Evolutionary conservation across 64 coral and sea anemone species (phyloP).

Genomic region (Platygyra sinensis): DNA sequence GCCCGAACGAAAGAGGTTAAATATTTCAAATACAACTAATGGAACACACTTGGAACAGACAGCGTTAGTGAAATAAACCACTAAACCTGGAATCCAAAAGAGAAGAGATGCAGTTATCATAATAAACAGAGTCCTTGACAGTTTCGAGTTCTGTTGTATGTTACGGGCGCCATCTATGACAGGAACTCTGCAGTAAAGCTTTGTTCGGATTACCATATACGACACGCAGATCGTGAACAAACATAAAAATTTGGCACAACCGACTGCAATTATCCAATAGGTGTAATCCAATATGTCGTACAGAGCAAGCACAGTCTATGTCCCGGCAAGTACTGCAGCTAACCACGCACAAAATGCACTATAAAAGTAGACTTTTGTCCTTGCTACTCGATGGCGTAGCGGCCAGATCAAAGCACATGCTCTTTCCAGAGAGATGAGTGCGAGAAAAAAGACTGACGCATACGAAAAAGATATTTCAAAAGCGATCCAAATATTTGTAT

Average conservation of each 20-base stretch:
- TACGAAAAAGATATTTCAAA: background rate
- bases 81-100: background rate
- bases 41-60: background rate
- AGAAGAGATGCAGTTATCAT: background rate
- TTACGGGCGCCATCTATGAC: background rate
- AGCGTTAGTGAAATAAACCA: background rate
- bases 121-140: background rate
- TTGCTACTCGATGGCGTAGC: background rate
- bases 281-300: background rate
- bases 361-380: background rate
- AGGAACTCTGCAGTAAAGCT: background rate
- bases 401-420: constrained; percentile 3
- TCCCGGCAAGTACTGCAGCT: background rate
- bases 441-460: background rate
- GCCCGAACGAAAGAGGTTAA: background rate
- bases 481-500: background rate
- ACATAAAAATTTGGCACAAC: background rate
- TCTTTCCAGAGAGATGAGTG: background rate
- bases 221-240: background rate
- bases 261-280: background rate
- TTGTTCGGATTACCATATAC: background rate
- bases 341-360: background rate
- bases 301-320: background rate
- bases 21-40: background rate
- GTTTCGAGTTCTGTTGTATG: background rate